Percentiles rank a stretch among this genome's conserved stretches.
Conservation (phyloP, 2,888 invertebrate species). For the Graphium colonna region DNA sequence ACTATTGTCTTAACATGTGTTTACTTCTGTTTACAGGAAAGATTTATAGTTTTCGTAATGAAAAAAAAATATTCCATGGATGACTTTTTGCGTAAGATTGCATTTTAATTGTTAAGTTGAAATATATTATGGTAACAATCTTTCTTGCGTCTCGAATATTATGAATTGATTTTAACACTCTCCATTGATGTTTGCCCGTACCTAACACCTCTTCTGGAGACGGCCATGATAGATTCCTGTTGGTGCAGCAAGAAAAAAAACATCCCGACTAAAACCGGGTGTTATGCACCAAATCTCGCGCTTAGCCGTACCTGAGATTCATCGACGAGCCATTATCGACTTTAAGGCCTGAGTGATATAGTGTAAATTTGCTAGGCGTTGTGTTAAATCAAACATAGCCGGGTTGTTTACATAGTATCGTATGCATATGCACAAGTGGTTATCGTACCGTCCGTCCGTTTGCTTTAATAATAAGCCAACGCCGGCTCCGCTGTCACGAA, state of each 20-base stretch:
- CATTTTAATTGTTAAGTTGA: too few species aligned
- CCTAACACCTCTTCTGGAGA: slow-evolving; percentile 12
- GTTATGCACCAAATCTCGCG: slow-evolving; percentile 13
- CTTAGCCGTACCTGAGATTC: slow-evolving; percentile 6
- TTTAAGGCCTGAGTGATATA: background rate
- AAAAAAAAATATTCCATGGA: too few species aligned
- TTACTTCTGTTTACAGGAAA: too few species aligned
- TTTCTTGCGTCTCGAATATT: too few species aligned
- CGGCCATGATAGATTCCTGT: slow-evolving; percentile 17
- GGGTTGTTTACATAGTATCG: slow-evolving; percentile 68
- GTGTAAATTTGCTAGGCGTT: background rate
- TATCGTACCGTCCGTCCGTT: slow-evolving; percentile 66
- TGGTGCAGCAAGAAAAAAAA: slow-evolving; percentile 8
- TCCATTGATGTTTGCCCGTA: background rate
- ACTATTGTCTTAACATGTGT: too few species aligned
- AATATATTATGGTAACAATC: too few species aligned
- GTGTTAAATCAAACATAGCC: slow-evolving; percentile 22
- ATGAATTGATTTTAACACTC: too few species aligned
- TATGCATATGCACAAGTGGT: slow-evolving; percentile 72
- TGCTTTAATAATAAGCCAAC: slow-evolving; percentile 73
- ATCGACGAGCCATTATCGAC: background rate
- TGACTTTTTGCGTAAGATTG: too few species aligned
- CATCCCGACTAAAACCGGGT: slow-evolving; percentile 12
- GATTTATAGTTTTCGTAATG: too few species aligned
- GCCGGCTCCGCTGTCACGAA: slow-evolving; percentile 71